Percentiles rank a stretch among this genome's conserved stretches.
Conservation (phyloP, 2,797 vertebrate genomes). For the Oceanodroma leucorhoa region DNA sequence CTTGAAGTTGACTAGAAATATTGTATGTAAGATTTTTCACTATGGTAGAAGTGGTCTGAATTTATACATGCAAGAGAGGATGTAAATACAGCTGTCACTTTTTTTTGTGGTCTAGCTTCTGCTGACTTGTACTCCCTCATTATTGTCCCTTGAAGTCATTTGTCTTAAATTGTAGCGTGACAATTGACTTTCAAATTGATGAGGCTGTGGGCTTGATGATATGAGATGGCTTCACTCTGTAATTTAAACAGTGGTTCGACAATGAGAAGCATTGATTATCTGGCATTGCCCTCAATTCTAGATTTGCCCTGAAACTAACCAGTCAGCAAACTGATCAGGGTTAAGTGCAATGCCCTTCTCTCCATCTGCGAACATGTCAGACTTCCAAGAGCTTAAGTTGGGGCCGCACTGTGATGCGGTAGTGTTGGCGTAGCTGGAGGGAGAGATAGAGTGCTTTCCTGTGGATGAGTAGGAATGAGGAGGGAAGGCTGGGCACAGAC, state of each 20-base stretch:
- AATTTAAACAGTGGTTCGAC: background rate
- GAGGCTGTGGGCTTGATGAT: background rate
- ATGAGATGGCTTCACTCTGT: background rate
- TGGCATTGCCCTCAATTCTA: background rate
- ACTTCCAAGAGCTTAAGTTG: background rate
- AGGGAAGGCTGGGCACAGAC: background rate
- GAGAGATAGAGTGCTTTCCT: background rate
- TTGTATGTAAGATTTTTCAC: background rate
- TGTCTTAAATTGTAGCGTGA: background rate
- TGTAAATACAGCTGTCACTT: slow-evolving; percentile 3
- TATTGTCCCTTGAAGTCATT: background rate
- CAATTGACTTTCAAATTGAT: background rate
- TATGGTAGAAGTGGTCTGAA: background rate
- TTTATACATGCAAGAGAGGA: background rate
- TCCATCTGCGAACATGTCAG: rapidly evolving
- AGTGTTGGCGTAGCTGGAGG: background rate
- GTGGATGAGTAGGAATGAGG: too few species aligned
- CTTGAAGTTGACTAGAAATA: background rate
- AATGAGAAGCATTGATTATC: background rate
- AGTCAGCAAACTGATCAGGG: background rate
- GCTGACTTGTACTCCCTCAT: background rate
- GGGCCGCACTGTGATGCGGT: rapidly evolving
- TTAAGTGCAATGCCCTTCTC: background rate
- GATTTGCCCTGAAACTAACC: background rate
- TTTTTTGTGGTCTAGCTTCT: background rate